Conservation (phyloP, 2,888 invertebrate species). For the Crocallis elinguaria region DNA sequence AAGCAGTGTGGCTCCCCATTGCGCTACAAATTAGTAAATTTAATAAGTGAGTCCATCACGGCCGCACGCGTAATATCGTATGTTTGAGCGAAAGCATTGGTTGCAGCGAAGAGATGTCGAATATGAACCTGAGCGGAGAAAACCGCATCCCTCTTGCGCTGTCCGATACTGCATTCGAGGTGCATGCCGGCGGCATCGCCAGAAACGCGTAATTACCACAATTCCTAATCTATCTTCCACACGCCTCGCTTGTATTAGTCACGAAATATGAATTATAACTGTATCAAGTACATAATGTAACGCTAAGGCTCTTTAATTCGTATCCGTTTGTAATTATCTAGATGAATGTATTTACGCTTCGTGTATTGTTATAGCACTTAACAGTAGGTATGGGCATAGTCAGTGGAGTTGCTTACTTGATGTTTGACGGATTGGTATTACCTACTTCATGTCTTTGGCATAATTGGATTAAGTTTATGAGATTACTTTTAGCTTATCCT, state of each 20-base stretch:
- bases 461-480: too few relatives aligned
- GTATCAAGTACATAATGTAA: slow-evolving; percentile 19
- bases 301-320: slow-evolving; percentile 11
- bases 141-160: slow-evolving; percentile 81
- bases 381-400: too few relatives aligned
- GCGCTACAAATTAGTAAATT: too few relatives aligned
- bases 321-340: slow-evolving; percentile 23
- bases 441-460: too few relatives aligned
- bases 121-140: slow-evolving; percentile 78
- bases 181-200: slow-evolving; percentile 72
- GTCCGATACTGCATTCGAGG: slow-evolving; percentile 82
- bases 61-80: neutral
- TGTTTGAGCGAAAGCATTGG: slow-evolving; percentile 39
- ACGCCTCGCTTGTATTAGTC: slow-evolving; percentile 56
- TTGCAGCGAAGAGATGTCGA: slow-evolving; percentile 83
- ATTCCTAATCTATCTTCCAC: slow-evolving; percentile 45
- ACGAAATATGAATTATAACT: slow-evolving; percentile 24
- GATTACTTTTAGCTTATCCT: too few relatives aligned
- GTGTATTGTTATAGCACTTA: slow-evolving; percentile 7
- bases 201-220: slow-evolving; percentile 77
- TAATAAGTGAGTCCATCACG: too few relatives aligned
- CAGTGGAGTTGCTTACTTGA: too few relatives aligned
- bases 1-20: too few relatives aligned
- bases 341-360: neutral
- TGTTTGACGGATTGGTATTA: too few relatives aligned